phyloP scores from a whole-genome alignment of 2,797 vertebrate genomes.

The Natrix natrix region DNA sequence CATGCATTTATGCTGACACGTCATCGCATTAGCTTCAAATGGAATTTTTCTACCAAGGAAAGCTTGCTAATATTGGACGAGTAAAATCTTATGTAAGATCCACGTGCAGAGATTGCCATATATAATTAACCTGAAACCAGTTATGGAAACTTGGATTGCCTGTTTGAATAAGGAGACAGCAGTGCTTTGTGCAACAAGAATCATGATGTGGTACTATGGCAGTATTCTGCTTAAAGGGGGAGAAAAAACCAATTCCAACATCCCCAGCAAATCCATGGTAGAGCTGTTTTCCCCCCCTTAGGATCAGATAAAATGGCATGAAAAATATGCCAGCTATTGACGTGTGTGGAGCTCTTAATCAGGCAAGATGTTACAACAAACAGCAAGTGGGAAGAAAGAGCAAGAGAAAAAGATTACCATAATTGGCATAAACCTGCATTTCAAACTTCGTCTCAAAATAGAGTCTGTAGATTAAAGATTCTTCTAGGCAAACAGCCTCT shows the following conservation, averaged over 20 bases:
- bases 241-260: background rate
- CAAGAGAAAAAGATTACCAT: background rate
- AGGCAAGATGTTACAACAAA: background rate
- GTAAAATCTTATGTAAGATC: background rate
- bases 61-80: background rate
- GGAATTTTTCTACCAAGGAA: background rate
- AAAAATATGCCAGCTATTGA: background rate
- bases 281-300: background rate
- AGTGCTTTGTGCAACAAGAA: background rate
- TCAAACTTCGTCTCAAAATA: background rate
- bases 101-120: background rate
- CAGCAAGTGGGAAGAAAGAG: background rate
- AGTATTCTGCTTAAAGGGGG: background rate
- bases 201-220: background rate
- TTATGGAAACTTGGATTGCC: background rate
- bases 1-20: background rate
- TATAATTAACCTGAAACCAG: background rate
- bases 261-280: background rate
- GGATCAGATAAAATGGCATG: background rate
- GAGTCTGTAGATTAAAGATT: background rate
- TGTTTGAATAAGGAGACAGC: background rate
- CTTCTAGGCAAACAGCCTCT: background rate
- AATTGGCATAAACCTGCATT: background rate
- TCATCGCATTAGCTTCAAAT: background rate
- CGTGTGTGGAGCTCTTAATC: background rate